Percentiles rank a stretch among this genome's conserved stretches.
phyloP scores from a whole-genome alignment of 2,113 vertebrate species.

The Phrynocephalus versicolor region DNA sequence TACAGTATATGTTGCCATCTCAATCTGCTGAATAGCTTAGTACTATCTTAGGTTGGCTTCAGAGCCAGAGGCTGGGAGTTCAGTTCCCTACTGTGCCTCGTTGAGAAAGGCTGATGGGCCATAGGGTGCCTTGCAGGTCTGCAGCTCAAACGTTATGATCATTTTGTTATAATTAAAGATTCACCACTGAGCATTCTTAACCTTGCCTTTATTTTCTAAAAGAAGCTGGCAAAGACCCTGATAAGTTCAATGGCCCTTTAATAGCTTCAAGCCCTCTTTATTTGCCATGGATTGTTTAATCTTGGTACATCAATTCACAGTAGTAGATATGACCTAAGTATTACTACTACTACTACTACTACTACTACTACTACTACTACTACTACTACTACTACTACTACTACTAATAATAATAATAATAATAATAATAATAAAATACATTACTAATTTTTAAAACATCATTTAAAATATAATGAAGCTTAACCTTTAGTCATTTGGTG shows the following conservation, averaged over 20 bases:
- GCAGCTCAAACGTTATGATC: no score
- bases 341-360: no score
- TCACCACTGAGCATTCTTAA: neutral
- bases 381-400: constrained; percentile 16
- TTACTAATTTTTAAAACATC: constrained; percentile 65
- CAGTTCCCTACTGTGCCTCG: no score
- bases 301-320: constrained; percentile 36
- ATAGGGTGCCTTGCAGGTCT: no score
- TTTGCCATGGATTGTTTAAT: constrained; percentile 53
- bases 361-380: no score
- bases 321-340: constrained; percentile 31
- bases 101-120: no score
- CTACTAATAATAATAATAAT: neutral
- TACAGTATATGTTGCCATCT: neutral
- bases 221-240: constrained; percentile 8
- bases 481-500: constrained; percentile 69
- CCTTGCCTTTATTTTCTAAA: neutral
- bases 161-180: no score
- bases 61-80: no score
- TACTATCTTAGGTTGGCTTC: no score
- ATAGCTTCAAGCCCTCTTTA: constrained; percentile 56
- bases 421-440: constrained; percentile 24
- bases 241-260: constrained; percentile 44
- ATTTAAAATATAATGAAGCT: constrained; percentile 68
- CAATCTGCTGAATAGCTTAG: no score